phyloP scores from a whole-genome alignment of 1,140 invertebrate species.

The Drosophila micromelanica region DNA sequence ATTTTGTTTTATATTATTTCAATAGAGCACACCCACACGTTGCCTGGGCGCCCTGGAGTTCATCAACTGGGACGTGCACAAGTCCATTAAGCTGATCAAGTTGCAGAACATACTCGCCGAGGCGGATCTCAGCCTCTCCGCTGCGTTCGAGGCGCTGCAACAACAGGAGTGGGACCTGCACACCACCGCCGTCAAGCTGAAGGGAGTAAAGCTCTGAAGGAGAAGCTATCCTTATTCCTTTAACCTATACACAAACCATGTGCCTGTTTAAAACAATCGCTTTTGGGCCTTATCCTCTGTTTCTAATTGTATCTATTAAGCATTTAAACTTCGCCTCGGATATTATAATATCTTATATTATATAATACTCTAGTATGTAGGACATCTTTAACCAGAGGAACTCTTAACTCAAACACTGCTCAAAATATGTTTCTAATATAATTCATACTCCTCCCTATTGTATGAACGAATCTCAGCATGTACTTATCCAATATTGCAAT shows the following conservation, averaged over 20 bases:
- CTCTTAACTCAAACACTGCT: slow-evolving; percentile 57
- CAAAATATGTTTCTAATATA: slow-evolving; percentile 49
- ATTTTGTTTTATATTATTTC: slow-evolving; percentile 34
- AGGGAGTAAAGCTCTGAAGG: slow-evolving; percentile 64
- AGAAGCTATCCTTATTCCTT: neutral
- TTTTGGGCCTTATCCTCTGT: slow-evolving; percentile 53
- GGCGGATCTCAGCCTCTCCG: slow-evolving; percentile 75
- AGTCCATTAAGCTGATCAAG: slow-evolving; percentile 94
- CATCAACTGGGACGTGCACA: slow-evolving; percentile 94
- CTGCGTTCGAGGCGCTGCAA: slow-evolving; percentile 84
- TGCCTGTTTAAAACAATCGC: slow-evolving; percentile 50
- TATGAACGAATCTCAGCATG: slow-evolving; percentile 73
- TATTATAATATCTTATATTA: slow-evolving; percentile 24
- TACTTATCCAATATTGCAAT: slow-evolving; percentile 64
- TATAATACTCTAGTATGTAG: slow-evolving; percentile 43
- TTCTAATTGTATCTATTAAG: slow-evolving; percentile 46
- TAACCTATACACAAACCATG: slow-evolving; percentile 23
- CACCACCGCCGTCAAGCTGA: slow-evolving; percentile 74
- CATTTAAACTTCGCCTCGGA: slow-evolving; percentile 41
- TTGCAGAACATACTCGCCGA: slow-evolving; percentile 88
- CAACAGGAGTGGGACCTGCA: slow-evolving; percentile 85
- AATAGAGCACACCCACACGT: slow-evolving; percentile 90
- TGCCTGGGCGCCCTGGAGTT: slow-evolving; percentile 93
- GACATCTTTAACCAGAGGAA: slow-evolving; percentile 21
- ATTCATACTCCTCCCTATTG: slow-evolving; percentile 37